Evolutionary conservation across 2,797 vertebrate species (phyloP).

Genomic region (Oreortyx pictus): DNA sequence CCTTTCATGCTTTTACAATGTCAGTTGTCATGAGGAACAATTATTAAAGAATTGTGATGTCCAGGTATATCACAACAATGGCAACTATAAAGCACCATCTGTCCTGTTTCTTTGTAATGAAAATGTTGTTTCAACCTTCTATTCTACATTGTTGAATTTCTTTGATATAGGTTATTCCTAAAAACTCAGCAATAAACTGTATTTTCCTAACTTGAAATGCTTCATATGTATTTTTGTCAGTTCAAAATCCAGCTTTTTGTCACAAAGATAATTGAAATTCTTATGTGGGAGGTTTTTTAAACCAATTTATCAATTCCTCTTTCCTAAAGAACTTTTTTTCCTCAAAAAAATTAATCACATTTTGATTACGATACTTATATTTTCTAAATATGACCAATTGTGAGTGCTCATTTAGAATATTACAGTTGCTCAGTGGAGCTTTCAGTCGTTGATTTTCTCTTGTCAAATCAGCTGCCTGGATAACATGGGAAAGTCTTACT

Average conservation of each 20-base stretch:
- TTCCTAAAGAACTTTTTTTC: not conserved
- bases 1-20: not conserved
- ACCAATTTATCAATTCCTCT: not conserved
- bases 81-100: not conserved
- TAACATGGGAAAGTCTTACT: not conserved
- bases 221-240: not conserved
- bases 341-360: accelerated
- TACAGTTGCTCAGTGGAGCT: not conserved
- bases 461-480: not conserved
- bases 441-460: not conserved
- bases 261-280: not conserved
- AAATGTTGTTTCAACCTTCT: not conserved
- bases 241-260: not conserved
- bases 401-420: not conserved
- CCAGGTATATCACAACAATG: not conserved
- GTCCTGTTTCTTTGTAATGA: not conserved
- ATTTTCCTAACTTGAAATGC: not conserved
- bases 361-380: not conserved
- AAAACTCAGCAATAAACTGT: not conserved
- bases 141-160: not conserved
- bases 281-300: not conserved
- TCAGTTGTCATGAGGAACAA: not conserved
- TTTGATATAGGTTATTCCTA: not conserved
- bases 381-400: not conserved
- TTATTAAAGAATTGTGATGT: not conserved